Evolutionary conservation across 2,797 vertebrate species (phyloP).

Genomic region (Betta splendens): DNA sequence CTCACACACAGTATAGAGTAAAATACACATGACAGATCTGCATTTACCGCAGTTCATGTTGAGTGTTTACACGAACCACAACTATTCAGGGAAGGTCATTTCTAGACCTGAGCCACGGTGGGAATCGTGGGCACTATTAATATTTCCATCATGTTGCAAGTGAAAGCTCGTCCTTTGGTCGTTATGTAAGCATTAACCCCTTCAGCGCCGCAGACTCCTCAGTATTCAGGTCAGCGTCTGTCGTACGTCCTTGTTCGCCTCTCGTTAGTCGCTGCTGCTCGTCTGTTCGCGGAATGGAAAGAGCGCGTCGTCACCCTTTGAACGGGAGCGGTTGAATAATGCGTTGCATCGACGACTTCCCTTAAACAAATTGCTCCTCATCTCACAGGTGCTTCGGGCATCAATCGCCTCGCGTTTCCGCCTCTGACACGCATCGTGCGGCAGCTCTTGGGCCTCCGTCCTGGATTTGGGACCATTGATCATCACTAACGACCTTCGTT

Average conservation of each 20-base stretch:
- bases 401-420: conserved; percentile 45
- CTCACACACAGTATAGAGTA: too few species aligned
- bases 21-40: background rate
- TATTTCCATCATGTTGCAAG: conserved; percentile 49
- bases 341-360: conserved; percentile 15
- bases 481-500: conserved; percentile 57
- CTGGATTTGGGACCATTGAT: conserved; percentile 55
- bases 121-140: conserved; percentile 40
- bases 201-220: conserved; percentile 38
- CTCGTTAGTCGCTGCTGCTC: conserved; percentile 25
- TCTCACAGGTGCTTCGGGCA: conserved; percentile 44
- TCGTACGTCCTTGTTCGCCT: conserved; percentile 32
- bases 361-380: conserved; percentile 52
- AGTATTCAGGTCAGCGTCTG: conserved; percentile 42
- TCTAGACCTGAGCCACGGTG: conserved; percentile 17
- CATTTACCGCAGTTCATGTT: background rate
- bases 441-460: conserved; percentile 30
- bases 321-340: conserved; percentile 42
- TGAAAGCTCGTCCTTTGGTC: conserved; percentile 45
- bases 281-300: conserved; percentile 11
- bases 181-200: conserved; percentile 47
- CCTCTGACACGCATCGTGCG: conserved; percentile 48
- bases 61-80: conserved; percentile 1
- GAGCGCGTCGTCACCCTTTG: conserved; percentile 1
- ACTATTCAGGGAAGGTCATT: conserved; percentile 11